phyloP scores from a whole-genome alignment of 2,113 vertebrate genomes.

The Litocranius walleri region DNA sequence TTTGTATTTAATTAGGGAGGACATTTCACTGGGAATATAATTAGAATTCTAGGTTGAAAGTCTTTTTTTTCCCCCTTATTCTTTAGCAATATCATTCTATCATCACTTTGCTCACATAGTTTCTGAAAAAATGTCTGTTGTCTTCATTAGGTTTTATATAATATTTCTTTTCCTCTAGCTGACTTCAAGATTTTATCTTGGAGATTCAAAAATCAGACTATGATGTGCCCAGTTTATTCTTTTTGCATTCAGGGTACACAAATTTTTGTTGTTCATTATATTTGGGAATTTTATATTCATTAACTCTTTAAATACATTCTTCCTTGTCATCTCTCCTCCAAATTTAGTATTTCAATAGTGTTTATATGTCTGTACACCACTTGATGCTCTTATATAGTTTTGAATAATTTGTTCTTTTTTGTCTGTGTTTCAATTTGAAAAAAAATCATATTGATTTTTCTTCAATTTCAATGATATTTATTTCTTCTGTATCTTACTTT shows the following conservation, averaged over 20 bases:
- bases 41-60: neutral
- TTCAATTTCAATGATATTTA: neutral
- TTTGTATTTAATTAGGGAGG: neutral
- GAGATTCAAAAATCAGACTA: neutral
- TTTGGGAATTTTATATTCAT: neutral
- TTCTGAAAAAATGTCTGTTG: neutral
- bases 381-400: neutral
- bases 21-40: neutral
- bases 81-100: neutral
- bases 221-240: neutral
- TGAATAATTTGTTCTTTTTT: neutral
- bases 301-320: neutral
- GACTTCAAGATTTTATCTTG: neutral
- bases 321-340: neutral
- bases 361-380: neutral
- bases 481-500: neutral
- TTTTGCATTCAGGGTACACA: neutral
- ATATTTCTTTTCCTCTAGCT: neutral
- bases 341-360: neutral
- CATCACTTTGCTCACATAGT: neutral
- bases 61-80: neutral
- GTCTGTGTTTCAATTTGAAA: neutral
- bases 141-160: neutral
- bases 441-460: neutral
- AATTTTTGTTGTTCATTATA: neutral